A percentile compares a stretch with the other conserved stretches of the same genome.
Evolutionary conservation across 2,888 invertebrate species (phyloP).

Genomic region (Myopa testacea): DNA sequence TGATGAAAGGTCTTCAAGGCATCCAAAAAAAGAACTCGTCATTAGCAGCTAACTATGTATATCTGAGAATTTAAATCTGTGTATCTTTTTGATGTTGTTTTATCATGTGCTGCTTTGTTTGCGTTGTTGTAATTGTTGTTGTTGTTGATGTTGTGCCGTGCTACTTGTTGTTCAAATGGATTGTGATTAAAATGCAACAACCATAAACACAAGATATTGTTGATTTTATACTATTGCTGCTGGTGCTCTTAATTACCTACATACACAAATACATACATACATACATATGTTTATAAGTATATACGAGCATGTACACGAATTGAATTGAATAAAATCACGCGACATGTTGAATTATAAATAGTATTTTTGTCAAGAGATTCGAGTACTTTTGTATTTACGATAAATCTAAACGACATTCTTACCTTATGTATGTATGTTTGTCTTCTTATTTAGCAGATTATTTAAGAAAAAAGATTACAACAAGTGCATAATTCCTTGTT

Average conservation of each 20-base stretch:
- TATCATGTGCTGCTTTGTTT: constrained; percentile 6
- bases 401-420: no score
- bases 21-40: neutral
- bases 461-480: no score
- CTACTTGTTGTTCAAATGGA: neutral
- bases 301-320: neutral
- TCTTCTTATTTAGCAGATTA: no score
- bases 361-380: neutral
- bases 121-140: neutral
- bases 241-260: neutral
- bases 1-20: constrained; percentile 13
- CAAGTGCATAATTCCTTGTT: no score
- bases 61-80: neutral
- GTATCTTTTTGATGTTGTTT: neutral
- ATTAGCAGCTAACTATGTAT: neutral
- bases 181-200: constrained; percentile 20
- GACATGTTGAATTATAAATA: neutral
- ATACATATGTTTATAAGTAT: neutral
- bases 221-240: neutral
- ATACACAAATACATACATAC: constrained; percentile 4
- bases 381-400: no score
- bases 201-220: neutral
- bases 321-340: neutral
- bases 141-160: neutral
- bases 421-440: no score